Evolutionary conservation across 2,113 vertebrate species (phyloP).

Genomic region (Brachypodius melanocephalos): DNA sequence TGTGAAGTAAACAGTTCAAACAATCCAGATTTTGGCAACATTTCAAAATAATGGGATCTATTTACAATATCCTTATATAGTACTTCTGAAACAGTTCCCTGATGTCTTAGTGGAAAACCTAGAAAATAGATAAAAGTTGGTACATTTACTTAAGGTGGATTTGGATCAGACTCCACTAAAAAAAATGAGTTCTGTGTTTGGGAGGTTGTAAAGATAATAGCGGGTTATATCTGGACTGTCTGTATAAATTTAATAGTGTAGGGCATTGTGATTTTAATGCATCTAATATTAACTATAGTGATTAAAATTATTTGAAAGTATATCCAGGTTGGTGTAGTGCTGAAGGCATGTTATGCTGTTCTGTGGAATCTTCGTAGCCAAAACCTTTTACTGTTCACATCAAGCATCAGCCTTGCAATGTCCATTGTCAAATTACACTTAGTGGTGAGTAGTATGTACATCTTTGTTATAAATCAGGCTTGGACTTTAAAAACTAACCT

Average conservation of each 20-base stretch:
- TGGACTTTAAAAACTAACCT: neutral
- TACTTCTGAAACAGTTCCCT: neutral
- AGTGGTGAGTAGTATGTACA: neutral
- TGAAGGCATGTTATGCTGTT: neutral
- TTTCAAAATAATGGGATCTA: neutral
- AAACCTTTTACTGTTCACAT: neutral
- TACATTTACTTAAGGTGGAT: neutral
- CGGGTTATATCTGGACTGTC: neutral
- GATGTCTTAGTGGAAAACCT: neutral
- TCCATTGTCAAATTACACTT: neutral
- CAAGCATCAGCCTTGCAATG: neutral
- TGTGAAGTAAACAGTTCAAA: neutral
- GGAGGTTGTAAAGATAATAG: neutral
- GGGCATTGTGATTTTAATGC: neutral
- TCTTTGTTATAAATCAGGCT: neutral
- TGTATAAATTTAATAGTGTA: neutral
- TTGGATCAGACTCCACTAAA: neutral
- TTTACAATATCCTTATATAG: neutral
- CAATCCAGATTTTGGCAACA: neutral
- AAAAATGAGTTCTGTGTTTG: neutral
- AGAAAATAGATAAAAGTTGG: neutral
- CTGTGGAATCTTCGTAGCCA: neutral
- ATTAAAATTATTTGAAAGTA: neutral
- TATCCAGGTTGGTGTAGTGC: neutral
- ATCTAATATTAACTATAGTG: neutral